Evolutionary conservation across 92 coral and sea anemone species (phyloP).

Genomic region (Palythoa heliodiscus): DNA sequence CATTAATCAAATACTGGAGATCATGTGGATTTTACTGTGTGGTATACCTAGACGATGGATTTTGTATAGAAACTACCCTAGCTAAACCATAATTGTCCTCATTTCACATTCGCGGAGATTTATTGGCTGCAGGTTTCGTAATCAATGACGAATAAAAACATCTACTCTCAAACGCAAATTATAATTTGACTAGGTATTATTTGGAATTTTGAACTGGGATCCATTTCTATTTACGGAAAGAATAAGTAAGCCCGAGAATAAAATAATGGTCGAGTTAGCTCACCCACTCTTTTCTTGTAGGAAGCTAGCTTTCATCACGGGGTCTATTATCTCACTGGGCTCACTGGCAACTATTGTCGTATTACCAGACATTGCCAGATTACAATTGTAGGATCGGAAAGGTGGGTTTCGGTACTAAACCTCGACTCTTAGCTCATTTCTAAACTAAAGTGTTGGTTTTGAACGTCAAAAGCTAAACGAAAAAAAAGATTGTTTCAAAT

Average conservation of each 20-base stretch:
- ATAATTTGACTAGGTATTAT: slow-evolving; percentile 44
- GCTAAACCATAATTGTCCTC: slow-evolving; percentile 42
- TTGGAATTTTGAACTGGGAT: slow-evolving; percentile 45
- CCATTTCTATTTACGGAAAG: slow-evolving; percentile 34
- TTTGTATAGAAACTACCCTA: slow-evolving; percentile 21
- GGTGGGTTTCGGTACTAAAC: slow-evolving; percentile 34
- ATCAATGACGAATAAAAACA: slow-evolving; percentile 44
- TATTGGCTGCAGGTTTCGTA: slow-evolving; percentile 48
- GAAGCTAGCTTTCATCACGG: slow-evolving; percentile 49
- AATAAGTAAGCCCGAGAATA: slow-evolving; percentile 23
- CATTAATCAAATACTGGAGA: slow-evolving; percentile 52
- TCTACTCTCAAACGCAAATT: slow-evolving; percentile 21
- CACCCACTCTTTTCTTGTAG: slow-evolving; percentile 46
- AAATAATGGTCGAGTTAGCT: background rate
- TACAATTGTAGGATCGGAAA: slow-evolving; percentile 52
- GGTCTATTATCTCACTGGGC: slow-evolving; percentile 51
- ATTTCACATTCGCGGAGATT: slow-evolving; percentile 36
- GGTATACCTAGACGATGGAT: slow-evolving; percentile 41
- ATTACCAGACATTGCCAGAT: no score
- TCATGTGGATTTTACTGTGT: slow-evolving; percentile 39
- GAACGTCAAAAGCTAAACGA: no score
- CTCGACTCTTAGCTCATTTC: slow-evolving; percentile 30
- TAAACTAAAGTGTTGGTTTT: no score
- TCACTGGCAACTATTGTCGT: slow-evolving; percentile 37
- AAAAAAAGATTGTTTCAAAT: background rate